These are phyloP conservation scores for Lemur catta DNA, from an alignment of 2,797 vertebrate genomes.

Conservation along the genomic window DNA sequence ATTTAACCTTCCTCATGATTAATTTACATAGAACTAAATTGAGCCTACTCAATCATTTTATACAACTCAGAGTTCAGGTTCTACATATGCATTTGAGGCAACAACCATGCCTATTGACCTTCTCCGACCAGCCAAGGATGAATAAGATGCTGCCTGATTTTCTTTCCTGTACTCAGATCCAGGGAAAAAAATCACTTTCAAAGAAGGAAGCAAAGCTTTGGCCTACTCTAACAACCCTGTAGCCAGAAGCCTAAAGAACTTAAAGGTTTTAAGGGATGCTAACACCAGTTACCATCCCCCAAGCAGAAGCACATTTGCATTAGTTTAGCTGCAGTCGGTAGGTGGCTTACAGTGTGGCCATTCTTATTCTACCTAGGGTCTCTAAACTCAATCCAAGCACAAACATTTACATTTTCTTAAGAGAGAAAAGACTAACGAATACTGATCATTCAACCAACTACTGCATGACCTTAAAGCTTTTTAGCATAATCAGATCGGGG, in stretches of 20 bases:
- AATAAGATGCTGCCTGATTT: not conserved
- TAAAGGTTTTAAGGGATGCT: not conserved
- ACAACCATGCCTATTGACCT: not conserved
- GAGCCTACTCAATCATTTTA: not conserved
- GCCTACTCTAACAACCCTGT: not conserved
- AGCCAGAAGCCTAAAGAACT: not conserved
- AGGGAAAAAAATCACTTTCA: constrained; percentile 15
- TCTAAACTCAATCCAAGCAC: constrained; percentile 20
- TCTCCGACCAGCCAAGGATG: not conserved
- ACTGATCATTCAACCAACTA: not conserved
- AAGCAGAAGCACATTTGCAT: not conserved
- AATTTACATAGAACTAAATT: not conserved
- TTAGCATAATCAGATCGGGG: not conserved
- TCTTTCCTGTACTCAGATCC: not conserved
- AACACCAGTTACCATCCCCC: not conserved
- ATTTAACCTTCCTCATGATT: not conserved
- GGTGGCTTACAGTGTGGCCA: not conserved
- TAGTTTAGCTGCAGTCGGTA: constrained; percentile 3
- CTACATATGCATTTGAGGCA: not conserved
- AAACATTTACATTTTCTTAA: constrained; percentile 45
- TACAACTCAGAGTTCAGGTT: not conserved
- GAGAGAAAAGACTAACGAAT: not conserved
- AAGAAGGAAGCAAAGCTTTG: constrained; percentile 31
- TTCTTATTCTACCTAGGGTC: not conserved
- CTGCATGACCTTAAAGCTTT: not conserved